Evolutionary conservation across 2,797 vertebrate genomes (phyloP), one percentile per base, ranked within the genome.

Genomic region (Pteropus rufus): DNA sequence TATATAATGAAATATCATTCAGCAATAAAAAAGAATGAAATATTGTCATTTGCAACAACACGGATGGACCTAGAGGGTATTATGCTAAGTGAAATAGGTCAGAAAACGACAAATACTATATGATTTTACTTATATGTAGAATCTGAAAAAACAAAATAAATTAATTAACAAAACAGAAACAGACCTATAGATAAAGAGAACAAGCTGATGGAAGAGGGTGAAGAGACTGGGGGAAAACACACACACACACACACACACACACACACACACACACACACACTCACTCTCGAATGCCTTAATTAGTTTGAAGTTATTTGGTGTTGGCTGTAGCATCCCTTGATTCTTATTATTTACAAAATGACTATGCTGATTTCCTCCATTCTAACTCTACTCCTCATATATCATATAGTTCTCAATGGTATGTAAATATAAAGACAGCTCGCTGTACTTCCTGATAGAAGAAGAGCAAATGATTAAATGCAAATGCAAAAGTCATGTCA

Each of bases 401-500:
- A 81, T 88, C 93, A 89, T 54, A 60, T 49, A 81, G 76, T 89
- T 93, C 52, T 93, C 70, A 93, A 77, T 69, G 44, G 23, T 79
- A 84, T 70, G 26, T 89, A 82, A 96, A 95, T 88, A 96, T 77
- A 91, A 92, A 96, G 72, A 84, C 3, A 93, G 84, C 34, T 94
- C 34, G 39, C 65, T 79, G 9, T 70, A 95, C 67, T 88, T 77
- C 62, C n/a, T 44, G 52, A 94, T 6, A 83, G 31, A 95, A 58
- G 91, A 94, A 91, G 58, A 7, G n/a, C 52, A 81, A 94, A 83
- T 82, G 92, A 96, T 91, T 93, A 96, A 93, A 89, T 75, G 83
- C 49, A 94, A 95, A 93, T 93, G 26, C n/a, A 82, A 91, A 94
- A 94, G 76, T 84, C 49, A 49, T 79, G 31, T 79, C 84, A 79